Evolutionary conservation across 2,888 invertebrate species (phyloP), one percentile per base, ranked within the genome.

Genomic region (Cheilosia vernalis): DNA sequence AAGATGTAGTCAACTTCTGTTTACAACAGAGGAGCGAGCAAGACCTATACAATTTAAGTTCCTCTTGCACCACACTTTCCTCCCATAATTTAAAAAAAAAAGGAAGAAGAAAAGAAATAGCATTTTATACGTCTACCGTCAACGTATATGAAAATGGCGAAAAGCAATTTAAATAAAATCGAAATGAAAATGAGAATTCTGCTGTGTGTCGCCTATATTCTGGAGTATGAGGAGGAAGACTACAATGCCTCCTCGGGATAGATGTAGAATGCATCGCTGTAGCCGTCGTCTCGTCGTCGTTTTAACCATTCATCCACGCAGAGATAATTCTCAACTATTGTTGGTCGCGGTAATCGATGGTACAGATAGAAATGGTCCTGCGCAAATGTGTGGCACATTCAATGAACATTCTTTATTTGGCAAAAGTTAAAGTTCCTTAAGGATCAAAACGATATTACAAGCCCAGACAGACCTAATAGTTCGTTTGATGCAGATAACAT

Each of bases 381-480:
- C 27, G 61, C 49, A 15, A 21, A 51, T 37, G 47, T 63, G 49
- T 63, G 49, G 47, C 33, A 13, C 4, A 63, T 63, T 49, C 49
- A 63, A 63, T 63, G 49, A 60, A 60, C 40, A 63, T 63, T 63
- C 63, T 63, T 63, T 63, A 63, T 63, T 63, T 33, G 63, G 63
- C 63, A 17, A 47, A 19, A 49, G 15, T 49, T 63, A 49, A 49
- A 49, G 49, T n/a, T 47, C 10, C 42, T 60, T 21, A 42, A 27
- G 60, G 24, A 60, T 60, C 60, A 42, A 37, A 44, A 44, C 17
- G 44, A 61, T 61, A 44, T 61, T 61, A 61, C 27, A 44, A 17
- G 27, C 44, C 17, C 17, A 61, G 44, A 61, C 30, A 30, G 30
- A 61, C 27, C 10, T 42, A n/a, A 60, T 44, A 61, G 27, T 27